Evolutionary conservation across 2,797 vertebrate genomes (phyloP).

Genomic region (Enteromius argenteus): DNA sequence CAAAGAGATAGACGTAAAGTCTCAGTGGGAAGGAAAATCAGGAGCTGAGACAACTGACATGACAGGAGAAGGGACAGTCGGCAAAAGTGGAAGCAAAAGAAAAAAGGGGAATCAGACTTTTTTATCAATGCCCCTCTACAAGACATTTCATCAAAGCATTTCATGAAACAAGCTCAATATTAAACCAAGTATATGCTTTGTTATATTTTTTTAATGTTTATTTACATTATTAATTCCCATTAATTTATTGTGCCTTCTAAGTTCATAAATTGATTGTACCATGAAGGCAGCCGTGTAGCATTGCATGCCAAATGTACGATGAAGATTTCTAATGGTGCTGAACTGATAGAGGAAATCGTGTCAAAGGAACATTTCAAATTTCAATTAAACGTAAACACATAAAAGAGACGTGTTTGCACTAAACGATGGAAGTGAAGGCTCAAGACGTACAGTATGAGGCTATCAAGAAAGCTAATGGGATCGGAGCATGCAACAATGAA

Average conservation of each 20-base stretch:
- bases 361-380: slow-evolving; percentile 30
- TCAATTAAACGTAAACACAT: neutral
- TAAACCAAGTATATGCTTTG: slow-evolving; percentile 45
- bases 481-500: neutral
- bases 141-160: slow-evolving; percentile 27
- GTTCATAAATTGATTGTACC: slow-evolving; percentile 33
- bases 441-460: neutral
- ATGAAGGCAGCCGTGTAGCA: slow-evolving; percentile 1
- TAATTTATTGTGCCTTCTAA: slow-evolving; percentile 58
- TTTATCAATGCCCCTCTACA: neutral
- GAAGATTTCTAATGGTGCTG: slow-evolving; percentile 58
- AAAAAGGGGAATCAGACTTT: neutral
- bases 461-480: neutral
- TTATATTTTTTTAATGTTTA: slow-evolving; percentile 14
- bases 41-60: slow-evolving; percentile 20
- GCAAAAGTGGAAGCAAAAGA: neutral
- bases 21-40: slow-evolving; percentile 8
- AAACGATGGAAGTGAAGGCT: slow-evolving; percentile 24
- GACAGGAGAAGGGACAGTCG: neutral
- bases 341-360: slow-evolving; percentile 2
- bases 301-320: slow-evolving; percentile 43
- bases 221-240: slow-evolving; percentile 39
- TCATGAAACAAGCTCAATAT: slow-evolving; percentile 32
- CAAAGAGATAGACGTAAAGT: slow-evolving; percentile 13
- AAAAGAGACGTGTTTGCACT: slow-evolving; percentile 42